Evolutionary conservation across 2,888 invertebrate genomes (phyloP), one percentile per base, ranked within the genome.

Genomic region (Chaetogeoica ovagalla): DNA sequence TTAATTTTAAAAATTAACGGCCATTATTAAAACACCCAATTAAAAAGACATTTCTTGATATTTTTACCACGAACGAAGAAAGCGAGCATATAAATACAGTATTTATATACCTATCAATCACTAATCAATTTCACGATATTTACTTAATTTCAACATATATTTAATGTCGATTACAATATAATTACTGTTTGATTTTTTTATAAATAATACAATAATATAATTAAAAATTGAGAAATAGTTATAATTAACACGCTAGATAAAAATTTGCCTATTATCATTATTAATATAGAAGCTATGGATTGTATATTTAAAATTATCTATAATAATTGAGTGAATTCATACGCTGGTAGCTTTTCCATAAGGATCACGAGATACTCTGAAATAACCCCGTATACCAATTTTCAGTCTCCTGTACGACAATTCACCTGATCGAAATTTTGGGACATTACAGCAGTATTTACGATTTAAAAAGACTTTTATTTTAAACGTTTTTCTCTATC

Each of bases 381-480:
- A 74, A 63, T 63, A 65, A 74, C 63, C 52, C 30, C 60, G 23
- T 43, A 30, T 62, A 48, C 30, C 60, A 63, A 7, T 37, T 74
- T 74, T 65, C 55, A 55, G 63, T 65, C 52, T 63, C 37, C 21
- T 74, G 55, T 73, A 3, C 63, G 55, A 74, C 21, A 55, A 55
- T 55, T 74, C 63, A 63, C 63, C 63, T 74, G 63, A 63, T 74
- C 52, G 73, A 73, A 30, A 55, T 74, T 65, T 74, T 17, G 55
- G 21, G 17, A 74, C 63, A 52, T 73, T 60, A 63, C 55, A 37
- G 73, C 63, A 15, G 63, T 55, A 74, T 74, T 74, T 74, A 74
- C 52, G 73, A 63, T 74, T 63, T 74, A 55, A 74, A 63, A 62
- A 37, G 37, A 63, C 73, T 63, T 74, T 65, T 73, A 73, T 73